Conservation (phyloP, 2,888 invertebrate species). For the Apamea monoglypha region DNA sequence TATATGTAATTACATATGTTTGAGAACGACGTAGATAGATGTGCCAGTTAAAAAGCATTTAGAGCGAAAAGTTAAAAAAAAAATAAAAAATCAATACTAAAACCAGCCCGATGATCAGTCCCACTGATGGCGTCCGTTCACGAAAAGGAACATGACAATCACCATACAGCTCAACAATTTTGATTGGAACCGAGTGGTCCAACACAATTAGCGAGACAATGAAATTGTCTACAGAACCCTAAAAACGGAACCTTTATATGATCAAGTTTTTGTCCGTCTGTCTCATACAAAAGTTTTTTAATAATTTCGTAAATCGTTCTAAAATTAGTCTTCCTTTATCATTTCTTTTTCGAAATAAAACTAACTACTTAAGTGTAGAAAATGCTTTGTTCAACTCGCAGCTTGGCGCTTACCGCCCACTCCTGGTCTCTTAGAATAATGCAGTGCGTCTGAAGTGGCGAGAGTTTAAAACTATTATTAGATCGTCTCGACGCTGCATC, state of each 20-base stretch:
- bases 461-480: conserved; percentile 56
- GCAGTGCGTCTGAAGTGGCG: conserved; percentile 28
- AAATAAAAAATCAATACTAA: no score
- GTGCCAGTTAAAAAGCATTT: no score
- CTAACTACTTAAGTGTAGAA: neutral
- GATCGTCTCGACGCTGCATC: conserved; percentile 58
- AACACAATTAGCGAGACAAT: no score
- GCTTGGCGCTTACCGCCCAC: conserved; percentile 35
- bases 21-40: no score
- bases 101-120: no score
- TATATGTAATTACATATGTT: no score
- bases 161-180: no score
- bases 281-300: neutral
- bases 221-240: no score
- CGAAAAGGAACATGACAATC: no score
- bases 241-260: neutral
- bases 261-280: neutral
- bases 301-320: neutral
- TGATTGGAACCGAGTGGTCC: no score
- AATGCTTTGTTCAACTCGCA: conserved; percentile 27
- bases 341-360: conserved; percentile 1
- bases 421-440: conserved; percentile 16
- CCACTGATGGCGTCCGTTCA: no score
- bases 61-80: no score
- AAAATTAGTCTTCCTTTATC: neutral